phyloP scores from a whole-genome alignment of 2,797 vertebrate species.

The Ptychobarbus kaznakovi region DNA sequence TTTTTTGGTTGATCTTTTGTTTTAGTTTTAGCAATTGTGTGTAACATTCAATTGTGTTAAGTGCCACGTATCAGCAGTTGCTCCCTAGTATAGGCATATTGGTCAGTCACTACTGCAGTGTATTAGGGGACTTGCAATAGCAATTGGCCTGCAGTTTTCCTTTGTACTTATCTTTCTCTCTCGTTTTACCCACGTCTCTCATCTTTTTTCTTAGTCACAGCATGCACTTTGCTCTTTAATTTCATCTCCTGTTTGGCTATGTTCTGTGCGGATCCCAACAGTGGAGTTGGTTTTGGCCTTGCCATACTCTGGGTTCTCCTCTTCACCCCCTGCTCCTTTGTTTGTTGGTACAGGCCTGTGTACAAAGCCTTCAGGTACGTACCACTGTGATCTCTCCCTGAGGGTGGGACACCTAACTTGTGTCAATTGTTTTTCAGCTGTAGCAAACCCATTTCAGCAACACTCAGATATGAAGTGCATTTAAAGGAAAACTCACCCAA shows the following conservation, averaged over 20 bases:
- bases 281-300: constrained; percentile 87
- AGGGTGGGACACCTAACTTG: neutral
- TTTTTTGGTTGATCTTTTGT: neutral
- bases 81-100: neutral
- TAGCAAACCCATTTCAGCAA: neutral
- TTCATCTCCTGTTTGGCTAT: constrained; percentile 86
- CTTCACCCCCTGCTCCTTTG: constrained; percentile 93
- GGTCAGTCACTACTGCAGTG: neutral
- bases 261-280: constrained; percentile 80
- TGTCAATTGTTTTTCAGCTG: neutral
- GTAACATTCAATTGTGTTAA: neutral
- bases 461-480: neutral
- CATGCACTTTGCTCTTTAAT: constrained; percentile 83
- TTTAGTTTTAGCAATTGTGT: neutral
- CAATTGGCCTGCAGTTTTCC: neutral
- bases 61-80: neutral
- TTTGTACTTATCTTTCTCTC: neutral
- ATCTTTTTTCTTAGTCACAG: constrained; percentile 65
- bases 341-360: constrained; percentile 96
- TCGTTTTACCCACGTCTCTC: neutral
- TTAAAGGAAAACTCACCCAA: neutral
- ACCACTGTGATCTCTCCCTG: neutral
- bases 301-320: constrained; percentile 94
- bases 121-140: neutral
- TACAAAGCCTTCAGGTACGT: constrained; percentile 96